phyloP scores from a whole-genome alignment of 2,797 vertebrate species.

The Syngnathus acus region DNA sequence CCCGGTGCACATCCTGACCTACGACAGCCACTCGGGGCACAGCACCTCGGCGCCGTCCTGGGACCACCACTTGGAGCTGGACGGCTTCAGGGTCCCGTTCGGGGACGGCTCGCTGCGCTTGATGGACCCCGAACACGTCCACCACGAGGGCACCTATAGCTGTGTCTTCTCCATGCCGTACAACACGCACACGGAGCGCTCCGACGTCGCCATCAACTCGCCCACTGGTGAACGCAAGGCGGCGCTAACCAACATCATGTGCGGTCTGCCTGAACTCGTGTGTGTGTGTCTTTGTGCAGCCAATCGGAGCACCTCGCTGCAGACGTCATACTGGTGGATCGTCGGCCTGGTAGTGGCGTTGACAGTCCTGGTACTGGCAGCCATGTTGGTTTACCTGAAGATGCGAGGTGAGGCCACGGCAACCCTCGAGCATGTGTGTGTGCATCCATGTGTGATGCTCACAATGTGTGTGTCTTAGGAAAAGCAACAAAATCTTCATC shows the following conservation, averaged over 20 bases:
- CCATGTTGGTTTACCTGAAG: constrained; percentile 48
- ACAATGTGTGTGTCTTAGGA: constrained; percentile 18
- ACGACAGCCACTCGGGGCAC: constrained; percentile 41
- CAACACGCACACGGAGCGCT: constrained; percentile 49
- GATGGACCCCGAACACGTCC: constrained; percentile 30
- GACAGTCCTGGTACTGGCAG: constrained; percentile 30
- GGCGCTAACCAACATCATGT: neutral
- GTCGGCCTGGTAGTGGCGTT: constrained; percentile 29
- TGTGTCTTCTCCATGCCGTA: constrained; percentile 46
- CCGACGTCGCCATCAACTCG: constrained; percentile 34
- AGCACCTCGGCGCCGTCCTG: constrained; percentile 27
- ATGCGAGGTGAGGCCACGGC: constrained; percentile 42
- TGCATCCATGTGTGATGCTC: neutral
- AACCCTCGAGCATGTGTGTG: neutral
- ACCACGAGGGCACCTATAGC: constrained; percentile 59
- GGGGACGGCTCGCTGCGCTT: constrained; percentile 67
- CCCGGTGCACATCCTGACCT: constrained; percentile 50
- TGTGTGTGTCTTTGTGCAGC: constrained; percentile 21
- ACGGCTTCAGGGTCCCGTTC: constrained; percentile 30
- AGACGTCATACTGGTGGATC: constrained; percentile 54
- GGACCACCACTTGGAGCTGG: constrained; percentile 44
- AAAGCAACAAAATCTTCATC: neutral
- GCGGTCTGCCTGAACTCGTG: neutral
- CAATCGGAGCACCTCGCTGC: accelerated
- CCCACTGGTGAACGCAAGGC: constrained; percentile 11